phyloP scores from a whole-genome alignment of 53 echinoderm and acorn worm species.

The Pentamera pediparva region DNA sequence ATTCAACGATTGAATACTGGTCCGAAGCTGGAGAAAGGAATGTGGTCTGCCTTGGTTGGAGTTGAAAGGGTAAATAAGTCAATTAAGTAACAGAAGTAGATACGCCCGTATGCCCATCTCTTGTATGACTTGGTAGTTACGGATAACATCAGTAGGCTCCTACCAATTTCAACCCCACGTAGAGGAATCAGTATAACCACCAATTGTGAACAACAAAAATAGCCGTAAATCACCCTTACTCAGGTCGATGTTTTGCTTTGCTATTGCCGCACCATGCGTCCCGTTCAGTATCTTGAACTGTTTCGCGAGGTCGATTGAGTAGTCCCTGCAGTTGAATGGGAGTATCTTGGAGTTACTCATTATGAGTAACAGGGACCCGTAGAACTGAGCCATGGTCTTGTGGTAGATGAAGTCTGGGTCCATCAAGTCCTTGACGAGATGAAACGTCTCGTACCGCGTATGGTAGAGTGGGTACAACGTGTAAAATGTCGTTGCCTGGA shows the following conservation, averaged over 20 bases:
- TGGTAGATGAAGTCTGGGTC: constrained; percentile 37
- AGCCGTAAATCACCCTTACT: too few species aligned
- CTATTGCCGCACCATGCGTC: not conserved
- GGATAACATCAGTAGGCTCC: too few species aligned
- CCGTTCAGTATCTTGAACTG: not conserved
- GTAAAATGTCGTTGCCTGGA: not conserved
- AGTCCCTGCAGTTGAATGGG: constrained; percentile 32
- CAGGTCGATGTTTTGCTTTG: not conserved
- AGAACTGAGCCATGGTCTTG: constrained; percentile 13
- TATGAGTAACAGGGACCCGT: not conserved
- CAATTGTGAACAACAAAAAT: too few species aligned
- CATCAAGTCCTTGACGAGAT: constrained; percentile 4
- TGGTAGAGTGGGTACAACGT: constrained; percentile 35
- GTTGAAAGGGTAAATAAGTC: too few species aligned
- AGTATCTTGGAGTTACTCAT: constrained; percentile 9
- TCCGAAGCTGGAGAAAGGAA: too few species aligned
- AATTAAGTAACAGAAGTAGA: too few species aligned
- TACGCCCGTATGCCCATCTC: too few species aligned
- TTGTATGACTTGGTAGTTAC: too few species aligned
- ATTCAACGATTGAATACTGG: too few species aligned
- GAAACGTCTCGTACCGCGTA: constrained; percentile 37
- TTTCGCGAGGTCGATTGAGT: not conserved
- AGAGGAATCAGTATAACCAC: too few species aligned
- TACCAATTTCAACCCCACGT: too few species aligned
- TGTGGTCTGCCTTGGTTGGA: too few species aligned